Base-by-base conservation (phyloP, 2,797 vertebrate genomes). In the Xiphorhynchus erythropygius region DNA sequence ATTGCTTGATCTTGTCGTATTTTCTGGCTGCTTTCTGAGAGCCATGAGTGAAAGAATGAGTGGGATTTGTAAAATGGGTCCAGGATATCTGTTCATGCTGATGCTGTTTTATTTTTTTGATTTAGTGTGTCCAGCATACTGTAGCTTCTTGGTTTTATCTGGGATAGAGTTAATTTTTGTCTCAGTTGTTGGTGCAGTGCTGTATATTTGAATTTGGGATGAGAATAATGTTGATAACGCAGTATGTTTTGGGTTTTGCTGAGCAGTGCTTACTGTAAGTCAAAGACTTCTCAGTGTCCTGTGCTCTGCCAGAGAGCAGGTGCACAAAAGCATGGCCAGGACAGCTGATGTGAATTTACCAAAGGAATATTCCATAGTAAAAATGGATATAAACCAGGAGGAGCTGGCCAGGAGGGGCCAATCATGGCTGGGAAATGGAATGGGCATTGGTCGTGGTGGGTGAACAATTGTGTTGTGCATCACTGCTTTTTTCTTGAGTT, bases 1-100 rank as follows among this genome's bases (percentile, higher is more conserved):
- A 74, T 65, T 39, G 67, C 6, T 30, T 81, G 47, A 18, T 53
- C 18, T 32, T 86, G 73, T 92, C 52, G 82, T 44, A 4, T 69
- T 75, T 87, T 92, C 62, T 55, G 27, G 87, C 80, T 67, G 16
- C 37, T 63, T 82, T 80, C 63, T 75, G 64, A 57, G 60, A 74
- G 57, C 33, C 0, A 0, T 50, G 37, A 44, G 28, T 28, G 49
- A 49, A 24, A 14, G 47, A 44, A 3, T 44, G 46, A 33, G 12
- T 33, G 76, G 62, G 57, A 32, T 60, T 35, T 75, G 35, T 46
- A 47, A 21, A 28, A 59, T 67, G 41, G 19, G 42, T 60, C 11
- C 13, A 8, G 73, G 33, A 5, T 18, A 49, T n/a, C 16, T 10
- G 18, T 47, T 84, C 1, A 0, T 71, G 27, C 42, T 28, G 42